A percentile compares a stretch with the other conserved stretches of the same genome.
Conservation (phyloP, 2,888 invertebrate genomes). For the Glyphotaelius pellucidus region DNA sequence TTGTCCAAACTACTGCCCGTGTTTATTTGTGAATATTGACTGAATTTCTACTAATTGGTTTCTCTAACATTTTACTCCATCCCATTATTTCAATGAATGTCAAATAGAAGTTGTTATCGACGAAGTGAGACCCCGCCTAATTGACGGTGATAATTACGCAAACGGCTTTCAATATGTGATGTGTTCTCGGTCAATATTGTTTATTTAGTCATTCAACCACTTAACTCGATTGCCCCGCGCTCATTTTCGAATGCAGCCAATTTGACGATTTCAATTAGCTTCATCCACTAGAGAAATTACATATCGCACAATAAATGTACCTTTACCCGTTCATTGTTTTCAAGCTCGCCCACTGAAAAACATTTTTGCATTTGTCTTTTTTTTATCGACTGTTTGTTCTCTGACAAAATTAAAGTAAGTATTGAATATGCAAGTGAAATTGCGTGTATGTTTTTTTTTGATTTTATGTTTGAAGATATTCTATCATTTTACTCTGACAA, state of each 20-base stretch:
- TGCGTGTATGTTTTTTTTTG: background rate
- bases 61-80: background rate
- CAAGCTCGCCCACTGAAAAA: background rate
- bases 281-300: conserved; percentile 15
- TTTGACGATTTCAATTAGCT: conserved; percentile 43
- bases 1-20: background rate
- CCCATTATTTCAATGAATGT: background rate
- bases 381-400: background rate
- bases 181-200: background rate
- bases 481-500: background rate
- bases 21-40: background rate
- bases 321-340: background rate
- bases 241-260: conserved; percentile 38
- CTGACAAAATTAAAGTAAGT: background rate
- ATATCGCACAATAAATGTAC: background rate
- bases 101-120: background rate
- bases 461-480: background rate
- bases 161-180: background rate
- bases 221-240: conserved; percentile 12
- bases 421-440: background rate
- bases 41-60: background rate
- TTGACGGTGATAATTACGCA: background rate
- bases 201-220: conserved; percentile 35
- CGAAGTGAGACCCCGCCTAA: background rate
- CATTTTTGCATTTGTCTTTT: background rate